Conservation (phyloP, 2,797 vertebrate species). For the Poecilia picta region DNA sequence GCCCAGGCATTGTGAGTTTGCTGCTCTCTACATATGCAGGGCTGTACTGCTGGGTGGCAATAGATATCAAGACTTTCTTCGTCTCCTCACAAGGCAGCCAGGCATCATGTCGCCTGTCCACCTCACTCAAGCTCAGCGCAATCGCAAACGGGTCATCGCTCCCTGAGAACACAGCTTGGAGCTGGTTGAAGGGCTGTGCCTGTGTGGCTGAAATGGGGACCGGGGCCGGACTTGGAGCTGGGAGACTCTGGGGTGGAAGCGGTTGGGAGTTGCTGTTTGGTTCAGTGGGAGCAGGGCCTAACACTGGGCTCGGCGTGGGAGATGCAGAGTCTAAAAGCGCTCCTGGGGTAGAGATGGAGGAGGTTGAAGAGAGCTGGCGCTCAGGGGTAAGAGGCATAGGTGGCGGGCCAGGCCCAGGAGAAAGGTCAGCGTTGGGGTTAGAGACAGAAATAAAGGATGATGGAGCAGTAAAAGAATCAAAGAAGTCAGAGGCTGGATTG, state of each 20-base stretch:
- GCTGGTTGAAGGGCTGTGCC: conserved; percentile 85
- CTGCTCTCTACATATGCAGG: conserved; percentile 86
- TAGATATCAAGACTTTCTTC: conserved; percentile 85
- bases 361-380: conserved; percentile 76
- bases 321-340: conserved; percentile 63
- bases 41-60: conserved; percentile 89
- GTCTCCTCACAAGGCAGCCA: conserved; percentile 93
- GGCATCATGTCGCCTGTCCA: conserved; percentile 91
- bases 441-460: conserved; percentile 94
- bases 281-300: conserved; percentile 67
- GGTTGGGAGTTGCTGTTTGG: conserved; percentile 42
- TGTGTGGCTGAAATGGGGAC: conserved; percentile 29
- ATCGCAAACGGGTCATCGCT: conserved; percentile 93
- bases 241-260: conserved; percentile 63
- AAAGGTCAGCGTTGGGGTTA: conserved; percentile 88
- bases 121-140: conserved; percentile 94
- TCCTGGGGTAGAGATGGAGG: conserved; percentile 66
- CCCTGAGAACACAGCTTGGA: conserved; percentile 92
- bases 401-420: conserved; percentile 30
- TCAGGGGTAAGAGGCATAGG: conserved; percentile 73
- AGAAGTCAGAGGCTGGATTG: conserved; percentile 93
- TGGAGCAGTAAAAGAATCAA: conserved; percentile 93
- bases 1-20: conserved; percentile 94
- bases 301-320: conserved; percentile 66
- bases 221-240: conserved; percentile 28